phyloP scores from a whole-genome alignment of 2,888 invertebrate species.

The Melanostoma mellinum region DNA sequence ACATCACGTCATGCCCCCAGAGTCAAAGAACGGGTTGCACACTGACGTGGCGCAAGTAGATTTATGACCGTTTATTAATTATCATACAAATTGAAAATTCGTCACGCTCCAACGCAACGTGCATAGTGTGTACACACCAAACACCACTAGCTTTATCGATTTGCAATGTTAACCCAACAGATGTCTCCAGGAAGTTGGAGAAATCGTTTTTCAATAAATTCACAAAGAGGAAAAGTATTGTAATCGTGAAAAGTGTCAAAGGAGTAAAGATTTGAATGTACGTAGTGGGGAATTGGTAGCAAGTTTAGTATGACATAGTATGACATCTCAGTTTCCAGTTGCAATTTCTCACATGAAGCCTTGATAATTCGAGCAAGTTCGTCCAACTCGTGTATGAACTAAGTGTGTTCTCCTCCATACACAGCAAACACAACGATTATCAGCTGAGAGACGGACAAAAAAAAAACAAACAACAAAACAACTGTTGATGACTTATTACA shows the following conservation, averaged over 20 bases:
- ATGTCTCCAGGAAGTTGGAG: constrained; percentile 61
- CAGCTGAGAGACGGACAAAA: constrained; percentile 19
- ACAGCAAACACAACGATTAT: constrained; percentile 6
- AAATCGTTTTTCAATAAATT: constrained; percentile 21
- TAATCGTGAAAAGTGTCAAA: too few relatives aligned
- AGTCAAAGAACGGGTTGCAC: constrained; percentile 65
- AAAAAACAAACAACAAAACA: not conserved
- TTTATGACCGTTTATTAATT: constrained; percentile 75
- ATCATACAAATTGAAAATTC: constrained; percentile 76
- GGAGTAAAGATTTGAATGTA: too few relatives aligned
- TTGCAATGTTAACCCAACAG: constrained; percentile 58
- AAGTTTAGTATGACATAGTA: too few relatives aligned
- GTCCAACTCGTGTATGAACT: not conserved
- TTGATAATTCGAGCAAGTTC: too few relatives aligned
- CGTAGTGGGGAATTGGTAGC: too few relatives aligned
- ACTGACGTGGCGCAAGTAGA: constrained; percentile 61
- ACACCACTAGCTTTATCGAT: constrained; percentile 53
- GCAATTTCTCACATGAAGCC: too few relatives aligned
- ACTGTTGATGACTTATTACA: constrained; percentile 9
- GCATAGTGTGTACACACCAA: constrained; percentile 13
- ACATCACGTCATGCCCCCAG: constrained; percentile 66
- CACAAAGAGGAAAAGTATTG: constrained; percentile 1
- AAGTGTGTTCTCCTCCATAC: not conserved
- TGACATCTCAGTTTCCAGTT: too few relatives aligned
- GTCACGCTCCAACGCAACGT: constrained; percentile 73